These are phyloP conservation scores for Pyrgilauda ruficollis DNA, from an alignment of 2,113 vertebrate species.

Conservation along the genomic window DNA sequence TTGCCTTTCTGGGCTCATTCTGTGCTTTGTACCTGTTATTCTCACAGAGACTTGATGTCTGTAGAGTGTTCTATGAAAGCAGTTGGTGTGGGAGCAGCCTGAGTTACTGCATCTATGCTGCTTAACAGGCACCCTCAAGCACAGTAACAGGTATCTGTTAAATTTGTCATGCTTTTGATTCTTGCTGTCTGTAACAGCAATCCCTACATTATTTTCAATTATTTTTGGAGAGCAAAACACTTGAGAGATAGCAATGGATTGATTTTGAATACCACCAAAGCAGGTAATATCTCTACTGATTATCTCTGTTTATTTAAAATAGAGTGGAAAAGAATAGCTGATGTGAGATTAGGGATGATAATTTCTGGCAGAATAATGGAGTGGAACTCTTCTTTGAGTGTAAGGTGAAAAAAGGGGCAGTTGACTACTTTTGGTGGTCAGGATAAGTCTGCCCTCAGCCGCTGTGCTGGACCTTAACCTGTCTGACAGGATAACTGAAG, in stretches of 20 bases:
- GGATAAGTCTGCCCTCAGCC: background rate
- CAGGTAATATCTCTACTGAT: background rate
- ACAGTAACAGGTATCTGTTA: background rate
- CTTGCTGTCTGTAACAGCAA: background rate
- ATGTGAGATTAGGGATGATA: rapidly evolving
- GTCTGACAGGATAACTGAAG: background rate
- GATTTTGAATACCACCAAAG: background rate
- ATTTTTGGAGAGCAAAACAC: background rate
- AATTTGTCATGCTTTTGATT: background rate
- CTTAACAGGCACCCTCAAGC: background rate
- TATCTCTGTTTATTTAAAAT: background rate
- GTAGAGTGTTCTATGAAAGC: background rate
- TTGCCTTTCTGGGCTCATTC: background rate
- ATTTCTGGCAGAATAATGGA: background rate
- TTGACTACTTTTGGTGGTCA: background rate
- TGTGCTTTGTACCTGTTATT: background rate
- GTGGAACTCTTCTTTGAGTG: background rate
- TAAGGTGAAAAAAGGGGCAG: background rate
- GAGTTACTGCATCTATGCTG: background rate
- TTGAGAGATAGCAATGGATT: background rate
- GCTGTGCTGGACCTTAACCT: background rate
- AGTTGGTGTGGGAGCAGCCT: background rate
- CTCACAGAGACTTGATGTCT: background rate
- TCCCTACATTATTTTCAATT: background rate
- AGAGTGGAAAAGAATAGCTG: background rate